phyloP scores from a whole-genome alignment of 2,888 invertebrate genomes.

The Eupithecia insigniata region DNA sequence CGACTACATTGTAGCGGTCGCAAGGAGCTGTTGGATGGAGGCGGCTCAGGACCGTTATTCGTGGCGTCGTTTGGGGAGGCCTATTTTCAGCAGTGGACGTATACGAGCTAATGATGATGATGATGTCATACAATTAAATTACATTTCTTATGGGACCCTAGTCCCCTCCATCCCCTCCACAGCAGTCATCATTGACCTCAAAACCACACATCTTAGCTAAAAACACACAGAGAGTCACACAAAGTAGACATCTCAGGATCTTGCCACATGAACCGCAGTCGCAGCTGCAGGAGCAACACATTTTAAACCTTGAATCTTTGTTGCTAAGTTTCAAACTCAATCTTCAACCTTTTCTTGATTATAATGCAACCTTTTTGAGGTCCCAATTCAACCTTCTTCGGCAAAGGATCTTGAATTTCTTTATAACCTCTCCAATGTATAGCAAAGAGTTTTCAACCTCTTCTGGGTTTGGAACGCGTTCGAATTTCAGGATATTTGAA shows the following conservation, averaged over 20 bases:
- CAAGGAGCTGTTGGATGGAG: too few species aligned
- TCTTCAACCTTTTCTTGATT: not conserved
- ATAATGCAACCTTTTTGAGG: not conserved
- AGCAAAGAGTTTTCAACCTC: not conserved
- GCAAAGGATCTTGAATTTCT: not conserved
- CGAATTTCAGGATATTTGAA: not conserved
- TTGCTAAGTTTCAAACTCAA: not conserved
- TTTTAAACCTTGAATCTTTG: conserved; percentile 40
- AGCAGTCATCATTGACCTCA: conserved; percentile 67
- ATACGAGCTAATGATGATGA: too few species aligned
- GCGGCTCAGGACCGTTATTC: too few species aligned
- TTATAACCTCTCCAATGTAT: not conserved
- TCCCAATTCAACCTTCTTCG: not conserved
- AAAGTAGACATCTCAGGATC: conserved; percentile 67
- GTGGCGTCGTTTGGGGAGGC: too few species aligned
- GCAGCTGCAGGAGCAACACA: conserved; percentile 69
- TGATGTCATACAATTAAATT: not conserved
- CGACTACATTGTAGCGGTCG: too few species aligned
- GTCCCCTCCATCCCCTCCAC: conserved; percentile 52
- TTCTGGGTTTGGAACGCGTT: not conserved
- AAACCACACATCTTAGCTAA: conserved; percentile 69
- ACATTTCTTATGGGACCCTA: conserved; percentile 3
- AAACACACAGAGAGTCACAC: conserved; percentile 67
- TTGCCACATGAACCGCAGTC: conserved; percentile 67
- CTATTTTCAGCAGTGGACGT: too few species aligned